A percentile compares a stretch with the other conserved stretches of the same genome.
These are phyloP conservation scores for Zaprionus lineosus DNA, from an alignment of 2,888 invertebrate genomes.

Conservation along the genomic window DNA sequence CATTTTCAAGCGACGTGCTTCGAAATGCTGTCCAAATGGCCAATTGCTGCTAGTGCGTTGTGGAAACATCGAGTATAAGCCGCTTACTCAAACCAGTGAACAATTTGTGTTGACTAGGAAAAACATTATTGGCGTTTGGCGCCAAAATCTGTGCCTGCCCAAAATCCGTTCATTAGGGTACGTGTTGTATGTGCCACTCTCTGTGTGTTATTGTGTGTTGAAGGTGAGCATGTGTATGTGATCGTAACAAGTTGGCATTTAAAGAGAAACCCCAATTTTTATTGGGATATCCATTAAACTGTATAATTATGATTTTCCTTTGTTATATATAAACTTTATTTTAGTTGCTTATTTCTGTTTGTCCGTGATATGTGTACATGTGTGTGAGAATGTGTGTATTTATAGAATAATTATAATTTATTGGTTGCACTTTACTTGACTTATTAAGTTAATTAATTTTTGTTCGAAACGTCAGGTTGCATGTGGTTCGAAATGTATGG, in stretches of 20 bases:
- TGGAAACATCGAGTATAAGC: slow-evolving; percentile 49
- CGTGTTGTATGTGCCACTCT: slow-evolving; percentile 4
- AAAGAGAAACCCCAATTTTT: slow-evolving; percentile 24
- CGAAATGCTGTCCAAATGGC: slow-evolving; percentile 52
- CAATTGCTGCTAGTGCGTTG: slow-evolving; percentile 49
- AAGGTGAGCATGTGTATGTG: slow-evolving; percentile 19
- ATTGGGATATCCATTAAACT: slow-evolving; percentile 31
- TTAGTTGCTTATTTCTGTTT: slow-evolving; percentile 3
- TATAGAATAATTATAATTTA: too few relatives aligned
- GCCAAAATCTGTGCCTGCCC: slow-evolving; percentile 58
- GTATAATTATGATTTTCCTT: too few relatives aligned
- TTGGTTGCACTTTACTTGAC: too few relatives aligned
- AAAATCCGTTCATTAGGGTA: not conserved
- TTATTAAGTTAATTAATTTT: too few relatives aligned
- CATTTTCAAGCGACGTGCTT: slow-evolving; percentile 60
- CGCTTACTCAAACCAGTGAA: slow-evolving; percentile 22
- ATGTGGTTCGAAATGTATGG: too few relatives aligned
- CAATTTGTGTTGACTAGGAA: slow-evolving; percentile 28
- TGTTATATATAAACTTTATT: too few relatives aligned
- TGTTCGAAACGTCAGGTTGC: too few relatives aligned
- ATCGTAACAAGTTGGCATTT: slow-evolving; percentile 66
- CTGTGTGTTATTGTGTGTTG: slow-evolving; percentile 15
- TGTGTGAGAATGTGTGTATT: too few relatives aligned
- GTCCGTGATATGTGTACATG: slow-evolving; percentile 1
- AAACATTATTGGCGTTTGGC: slow-evolving; percentile 58